These are phyloP conservation scores for Pissodes strobi DNA, from an alignment of 1,140 invertebrate species.

Conservation along the genomic window DNA sequence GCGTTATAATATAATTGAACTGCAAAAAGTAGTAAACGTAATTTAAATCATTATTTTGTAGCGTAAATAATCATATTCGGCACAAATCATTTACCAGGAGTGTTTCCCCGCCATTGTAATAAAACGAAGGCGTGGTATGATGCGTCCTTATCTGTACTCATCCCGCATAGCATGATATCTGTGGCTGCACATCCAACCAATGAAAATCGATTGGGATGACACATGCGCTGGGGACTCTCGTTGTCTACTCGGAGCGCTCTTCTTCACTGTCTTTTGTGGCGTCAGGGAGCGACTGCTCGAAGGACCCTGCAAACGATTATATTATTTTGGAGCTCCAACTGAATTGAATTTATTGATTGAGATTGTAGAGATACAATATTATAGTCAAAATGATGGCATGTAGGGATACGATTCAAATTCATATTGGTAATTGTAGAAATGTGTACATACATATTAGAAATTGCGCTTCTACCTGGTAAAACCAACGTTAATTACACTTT, in stretches of 20 bases:
- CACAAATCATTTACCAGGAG: no score
- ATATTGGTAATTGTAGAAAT: no score
- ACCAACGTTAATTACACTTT: no score
- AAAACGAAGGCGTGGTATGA: conserved; percentile 17
- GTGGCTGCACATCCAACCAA: conserved; percentile 23
- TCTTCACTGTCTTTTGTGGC: not conserved
- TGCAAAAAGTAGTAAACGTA: no score
- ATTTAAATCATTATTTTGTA: no score
- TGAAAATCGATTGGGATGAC: conserved; percentile 12
- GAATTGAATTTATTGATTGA: not conserved
- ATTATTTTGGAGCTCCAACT: not conserved
- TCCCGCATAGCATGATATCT: conserved; percentile 20
- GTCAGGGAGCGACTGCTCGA: not conserved
- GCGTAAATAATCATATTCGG: no score
- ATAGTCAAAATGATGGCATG: not conserved
- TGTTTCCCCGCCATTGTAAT: conserved; percentile 1
- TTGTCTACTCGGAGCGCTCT: conserved; percentile 14
- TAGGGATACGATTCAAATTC: no score
- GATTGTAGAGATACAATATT: not conserved
- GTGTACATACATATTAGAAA: no score
- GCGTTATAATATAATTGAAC: no score
- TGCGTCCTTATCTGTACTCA: conserved; percentile 29
- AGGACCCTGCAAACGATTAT: no score
- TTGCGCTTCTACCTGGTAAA: no score
- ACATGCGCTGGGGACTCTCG: conserved; percentile 19